phyloP scores from a whole-genome alignment of 30 jellyfish, hydroid and myxozoan species.

The Turritopsis rubra region DNA sequence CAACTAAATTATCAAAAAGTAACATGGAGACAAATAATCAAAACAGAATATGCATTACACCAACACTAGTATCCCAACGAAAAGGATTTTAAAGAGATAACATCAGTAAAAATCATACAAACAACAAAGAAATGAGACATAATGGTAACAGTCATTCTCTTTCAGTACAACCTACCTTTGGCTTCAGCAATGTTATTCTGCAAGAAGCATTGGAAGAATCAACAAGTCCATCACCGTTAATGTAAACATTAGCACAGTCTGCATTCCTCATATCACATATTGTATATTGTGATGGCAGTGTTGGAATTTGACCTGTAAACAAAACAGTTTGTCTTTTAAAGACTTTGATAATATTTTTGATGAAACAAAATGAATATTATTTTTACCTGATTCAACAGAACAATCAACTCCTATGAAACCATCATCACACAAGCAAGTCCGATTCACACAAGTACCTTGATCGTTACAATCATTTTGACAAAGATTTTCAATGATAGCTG shows the following conservation, averaged over 20 bases:
- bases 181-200: background rate
- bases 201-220: constrained; percentile 1
- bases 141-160: no score
- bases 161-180: background rate
- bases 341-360: background rate
- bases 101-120: no score
- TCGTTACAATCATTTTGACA: constrained; percentile 3
- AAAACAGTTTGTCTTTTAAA: background rate
- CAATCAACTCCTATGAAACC: background rate
- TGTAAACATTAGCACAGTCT: background rate
- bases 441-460: constrained; percentile 7
- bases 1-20: background rate
- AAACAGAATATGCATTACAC: no score
- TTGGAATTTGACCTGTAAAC: background rate
- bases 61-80: no score
- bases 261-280: background rate
- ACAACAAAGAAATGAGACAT: no score
- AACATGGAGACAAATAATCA: no score
- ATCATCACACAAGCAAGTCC: background rate
- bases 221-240: background rate
- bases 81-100: no score
- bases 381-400: background rate
- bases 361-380: background rate
- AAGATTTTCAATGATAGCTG: background rate
- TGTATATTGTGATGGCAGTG: background rate